Evolutionary conservation across 2,888 invertebrate genomes (phyloP).

Genomic region (Aricia artaxerxes): DNA sequence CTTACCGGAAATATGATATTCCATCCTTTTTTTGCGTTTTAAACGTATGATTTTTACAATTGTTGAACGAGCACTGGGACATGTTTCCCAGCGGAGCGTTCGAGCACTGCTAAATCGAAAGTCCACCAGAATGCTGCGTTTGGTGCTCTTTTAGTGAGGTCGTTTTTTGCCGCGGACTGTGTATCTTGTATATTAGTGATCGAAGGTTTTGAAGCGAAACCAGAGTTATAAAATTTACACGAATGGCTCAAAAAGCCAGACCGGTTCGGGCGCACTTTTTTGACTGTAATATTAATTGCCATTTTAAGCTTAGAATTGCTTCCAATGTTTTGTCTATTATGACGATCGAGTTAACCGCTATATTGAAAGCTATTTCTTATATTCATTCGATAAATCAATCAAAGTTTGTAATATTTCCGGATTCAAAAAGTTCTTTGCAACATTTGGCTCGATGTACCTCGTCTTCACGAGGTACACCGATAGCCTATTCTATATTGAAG

Average conservation of each 20-base stretch:
- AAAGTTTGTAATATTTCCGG: conserved; percentile 11
- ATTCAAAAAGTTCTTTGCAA: neutral
- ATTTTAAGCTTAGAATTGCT: neutral
- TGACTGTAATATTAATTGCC: neutral
- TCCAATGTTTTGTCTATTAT: neutral
- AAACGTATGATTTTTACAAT: too few relatives aligned
- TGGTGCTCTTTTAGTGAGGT: too few relatives aligned
- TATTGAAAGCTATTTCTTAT: neutral
- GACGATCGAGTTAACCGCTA: neutral
- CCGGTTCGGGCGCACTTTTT: neutral
- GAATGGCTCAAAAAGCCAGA: neutral
- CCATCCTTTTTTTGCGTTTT: too few relatives aligned
- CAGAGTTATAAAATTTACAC: neutral
- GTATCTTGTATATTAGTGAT: too few relatives aligned
- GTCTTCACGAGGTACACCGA: conserved; percentile 25
- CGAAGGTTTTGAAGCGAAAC: too few relatives aligned
- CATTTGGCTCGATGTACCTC: conserved; percentile 28
- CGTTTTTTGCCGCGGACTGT: too few relatives aligned
- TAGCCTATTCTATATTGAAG: conserved; percentile 27
- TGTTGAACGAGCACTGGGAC: too few relatives aligned
- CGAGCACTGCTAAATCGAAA: too few relatives aligned
- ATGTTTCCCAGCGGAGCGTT: too few relatives aligned
- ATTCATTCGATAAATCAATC: neutral
- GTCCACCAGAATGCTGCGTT: too few relatives aligned
- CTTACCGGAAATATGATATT: too few relatives aligned